phyloP scores from a whole-genome alignment of 2,888 invertebrate genomes.

The Nephrotoma guestfalica region DNA sequence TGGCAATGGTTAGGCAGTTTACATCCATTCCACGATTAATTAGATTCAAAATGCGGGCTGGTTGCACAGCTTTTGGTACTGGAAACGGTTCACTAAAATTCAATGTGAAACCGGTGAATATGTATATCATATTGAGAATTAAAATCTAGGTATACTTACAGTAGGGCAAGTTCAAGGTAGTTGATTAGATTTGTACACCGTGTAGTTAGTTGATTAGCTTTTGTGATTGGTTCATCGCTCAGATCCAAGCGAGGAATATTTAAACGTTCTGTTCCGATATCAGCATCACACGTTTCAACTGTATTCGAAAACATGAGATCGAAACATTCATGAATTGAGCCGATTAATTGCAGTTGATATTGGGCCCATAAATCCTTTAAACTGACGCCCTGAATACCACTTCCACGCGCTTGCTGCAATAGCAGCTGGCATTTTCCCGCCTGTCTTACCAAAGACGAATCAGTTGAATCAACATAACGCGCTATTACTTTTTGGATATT shows the following conservation, averaged over 20 bases:
- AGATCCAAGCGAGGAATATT: constrained; percentile 12
- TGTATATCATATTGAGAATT: not conserved
- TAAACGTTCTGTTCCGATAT: constrained; percentile 11
- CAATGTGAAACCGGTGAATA: not conserved
- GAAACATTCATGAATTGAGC: constrained; percentile 17
- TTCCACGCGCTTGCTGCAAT: constrained; percentile 23
- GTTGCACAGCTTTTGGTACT: constrained; percentile 19
- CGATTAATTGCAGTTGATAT: constrained; percentile 19
- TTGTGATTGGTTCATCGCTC: constrained; percentile 18
- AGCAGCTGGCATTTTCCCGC: constrained; percentile 24
- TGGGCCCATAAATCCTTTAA: constrained; percentile 21
- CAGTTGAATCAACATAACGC: constrained; percentile 17
- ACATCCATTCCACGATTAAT: constrained; percentile 21
- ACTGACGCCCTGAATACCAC: constrained; percentile 19
- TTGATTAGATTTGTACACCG: constrained; percentile 18
- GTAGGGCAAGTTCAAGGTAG: constrained; percentile 14
- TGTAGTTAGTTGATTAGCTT: constrained; percentile 16
- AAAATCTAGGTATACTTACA: constrained; percentile 2
- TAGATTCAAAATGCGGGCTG: constrained; percentile 20
- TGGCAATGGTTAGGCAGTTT: constrained; percentile 18
- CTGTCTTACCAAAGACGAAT: constrained; percentile 14
- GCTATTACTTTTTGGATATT: constrained; percentile 19
- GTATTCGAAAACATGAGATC: constrained; percentile 19
- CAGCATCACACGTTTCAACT: constrained; percentile 17
- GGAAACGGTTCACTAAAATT: constrained; percentile 22